phyloP scores from a whole-genome alignment of 2,888 invertebrate genomes.

The Liposcelis brunnea region DNA sequence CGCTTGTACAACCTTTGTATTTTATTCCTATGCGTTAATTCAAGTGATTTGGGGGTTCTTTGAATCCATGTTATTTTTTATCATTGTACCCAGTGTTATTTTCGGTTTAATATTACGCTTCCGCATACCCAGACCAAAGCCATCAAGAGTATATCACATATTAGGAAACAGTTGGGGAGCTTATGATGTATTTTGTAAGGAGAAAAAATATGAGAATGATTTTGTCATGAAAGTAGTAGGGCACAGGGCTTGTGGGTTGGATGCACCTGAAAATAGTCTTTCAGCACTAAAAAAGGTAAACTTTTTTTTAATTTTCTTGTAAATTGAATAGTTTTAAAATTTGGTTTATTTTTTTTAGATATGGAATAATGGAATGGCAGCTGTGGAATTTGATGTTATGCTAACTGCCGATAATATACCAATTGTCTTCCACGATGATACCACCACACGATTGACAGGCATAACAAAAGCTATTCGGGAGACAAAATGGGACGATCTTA shows the following conservation, averaged over 20 bases:
- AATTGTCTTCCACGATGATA: constrained; percentile 57
- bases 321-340: constrained; percentile 16
- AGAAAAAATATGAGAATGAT: not conserved
- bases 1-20: too few relatives aligned
- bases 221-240: constrained; percentile 40
- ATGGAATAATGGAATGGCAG: constrained; percentile 39
- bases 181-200: not conserved
- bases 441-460: constrained; percentile 46
- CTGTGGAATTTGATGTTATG: constrained; percentile 60
- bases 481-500: constrained; percentile 43
- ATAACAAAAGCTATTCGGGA: constrained; percentile 32
- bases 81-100: too few relatives aligned
- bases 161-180: not conserved
- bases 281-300: constrained; percentile 51
- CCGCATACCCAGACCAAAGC: not conserved
- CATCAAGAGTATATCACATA: not conserved
- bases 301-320: not conserved
- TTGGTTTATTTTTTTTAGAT: constrained; percentile 8
- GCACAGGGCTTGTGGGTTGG: constrained; percentile 55
- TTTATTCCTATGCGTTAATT: too few relatives aligned
- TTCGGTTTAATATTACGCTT: not conserved
- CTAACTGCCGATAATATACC: constrained; percentile 57
- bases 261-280: constrained; percentile 67
- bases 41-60: too few relatives aligned
- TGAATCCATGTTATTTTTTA: too few relatives aligned